Evolutionary conservation across 2,888 invertebrate species (phyloP).

Genomic region (Nymphalis polychloros): DNA sequence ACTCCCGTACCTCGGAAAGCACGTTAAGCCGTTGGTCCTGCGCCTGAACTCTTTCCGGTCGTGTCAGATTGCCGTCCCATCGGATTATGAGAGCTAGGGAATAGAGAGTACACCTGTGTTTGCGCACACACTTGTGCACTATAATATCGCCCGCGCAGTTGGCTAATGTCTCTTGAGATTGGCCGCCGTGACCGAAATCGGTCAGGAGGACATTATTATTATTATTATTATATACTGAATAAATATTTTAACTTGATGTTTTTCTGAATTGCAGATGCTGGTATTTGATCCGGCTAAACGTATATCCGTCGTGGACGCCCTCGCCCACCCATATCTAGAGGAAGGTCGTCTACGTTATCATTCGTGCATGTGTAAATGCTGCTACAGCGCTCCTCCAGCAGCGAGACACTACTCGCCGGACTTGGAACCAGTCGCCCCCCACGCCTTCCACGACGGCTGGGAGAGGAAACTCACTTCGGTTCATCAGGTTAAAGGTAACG

Average conservation of each 20-base stretch:
- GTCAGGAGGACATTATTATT: no score
- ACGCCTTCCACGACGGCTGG: conserved; percentile 97
- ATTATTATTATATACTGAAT: no score
- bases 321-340: conserved; percentile 98
- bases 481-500: conserved; percentile 95
- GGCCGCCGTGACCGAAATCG: no score
- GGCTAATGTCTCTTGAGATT: no score
- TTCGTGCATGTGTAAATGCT: conserved; percentile 99
- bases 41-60: no score
- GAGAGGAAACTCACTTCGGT: conserved; percentile 96
- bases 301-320: conserved; percentile 95
- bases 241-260: neutral
- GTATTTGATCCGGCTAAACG: conserved; percentile 99
- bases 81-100: no score
- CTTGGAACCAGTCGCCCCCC: conserved; percentile 94
- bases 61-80: no score
- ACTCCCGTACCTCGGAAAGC: no score
- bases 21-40: no score
- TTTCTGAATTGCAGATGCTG: conserved; percentile 89
- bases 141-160: no score
- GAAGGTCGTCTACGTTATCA: conserved; percentile 99
- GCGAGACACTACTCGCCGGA: conserved; percentile 93
- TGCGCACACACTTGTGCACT: no score
- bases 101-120: no score
- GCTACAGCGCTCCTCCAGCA: conserved; percentile 83